Evolutionary conservation across 1,140 invertebrate genomes (phyloP).

Genomic region (Panonychus citri): DNA sequence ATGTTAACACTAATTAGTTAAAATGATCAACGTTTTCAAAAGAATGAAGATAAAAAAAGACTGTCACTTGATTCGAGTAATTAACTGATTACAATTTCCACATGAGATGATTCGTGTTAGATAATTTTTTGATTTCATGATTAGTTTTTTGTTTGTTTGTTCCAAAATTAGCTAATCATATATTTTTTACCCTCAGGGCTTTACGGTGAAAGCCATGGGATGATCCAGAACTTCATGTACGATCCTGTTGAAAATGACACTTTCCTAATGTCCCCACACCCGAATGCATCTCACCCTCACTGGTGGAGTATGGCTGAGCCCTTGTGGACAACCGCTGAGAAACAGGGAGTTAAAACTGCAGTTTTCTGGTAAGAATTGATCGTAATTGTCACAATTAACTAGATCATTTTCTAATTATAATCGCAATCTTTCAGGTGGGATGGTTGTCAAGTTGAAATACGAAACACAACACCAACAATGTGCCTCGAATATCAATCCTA

Average conservation of each 20-base stretch:
- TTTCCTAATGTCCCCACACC: constrained; percentile 19
- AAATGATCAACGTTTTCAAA: too few relatives aligned
- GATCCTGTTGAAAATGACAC: constrained; percentile 15
- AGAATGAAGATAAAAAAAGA: too few relatives aligned
- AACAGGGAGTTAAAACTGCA: constrained; percentile 16
- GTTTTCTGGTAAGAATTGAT: constrained; percentile 17
- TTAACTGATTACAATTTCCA: too few relatives aligned
- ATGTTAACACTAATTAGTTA: too few relatives aligned
- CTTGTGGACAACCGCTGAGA: constrained; percentile 20
- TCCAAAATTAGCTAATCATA: too few relatives aligned
- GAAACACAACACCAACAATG: constrained; percentile 14
- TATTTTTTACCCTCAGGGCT: constrained; percentile 14
- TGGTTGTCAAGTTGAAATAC: constrained; percentile 21
- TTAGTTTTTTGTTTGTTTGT: too few relatives aligned
- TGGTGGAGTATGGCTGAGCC: constrained; percentile 22
- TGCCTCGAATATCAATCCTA: constrained; percentile 15
- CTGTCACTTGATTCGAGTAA: too few relatives aligned
- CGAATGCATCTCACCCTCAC: constrained; percentile 15
- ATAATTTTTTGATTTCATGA: too few relatives aligned
- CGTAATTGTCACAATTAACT: too few relatives aligned
- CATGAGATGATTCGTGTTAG: too few relatives aligned
- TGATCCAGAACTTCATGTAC: constrained; percentile 22
- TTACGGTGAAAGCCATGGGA: constrained; percentile 19
- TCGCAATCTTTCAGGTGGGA: constrained; percentile 15
- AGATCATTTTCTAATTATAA: not conserved